Conservation (phyloP, 1,140 invertebrate species). For the Panonychus citri region DNA sequence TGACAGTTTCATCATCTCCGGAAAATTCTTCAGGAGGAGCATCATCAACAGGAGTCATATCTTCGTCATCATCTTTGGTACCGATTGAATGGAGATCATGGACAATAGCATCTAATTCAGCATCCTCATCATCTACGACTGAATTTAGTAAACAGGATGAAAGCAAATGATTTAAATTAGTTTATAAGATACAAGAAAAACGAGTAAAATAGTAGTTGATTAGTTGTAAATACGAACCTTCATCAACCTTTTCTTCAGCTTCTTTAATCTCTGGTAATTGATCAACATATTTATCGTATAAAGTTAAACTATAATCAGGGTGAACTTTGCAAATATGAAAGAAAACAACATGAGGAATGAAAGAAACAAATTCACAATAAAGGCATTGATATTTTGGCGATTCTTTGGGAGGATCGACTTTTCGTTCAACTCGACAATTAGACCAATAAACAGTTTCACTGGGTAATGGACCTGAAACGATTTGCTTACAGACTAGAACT, state of each 20-base stretch:
- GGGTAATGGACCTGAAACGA: background rate
- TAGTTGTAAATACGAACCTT: background rate
- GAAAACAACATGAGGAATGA: background rate
- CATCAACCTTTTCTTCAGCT: background rate
- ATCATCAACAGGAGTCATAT: background rate
- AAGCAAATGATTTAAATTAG: background rate
- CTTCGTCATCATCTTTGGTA: background rate
- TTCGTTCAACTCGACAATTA: background rate
- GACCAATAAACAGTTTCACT: background rate
- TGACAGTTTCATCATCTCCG: no score
- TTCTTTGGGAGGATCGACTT: background rate
- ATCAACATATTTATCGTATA: background rate
- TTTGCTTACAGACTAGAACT: background rate
- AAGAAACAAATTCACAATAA: background rate
- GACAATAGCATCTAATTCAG: background rate
- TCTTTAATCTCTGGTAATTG: background rate
- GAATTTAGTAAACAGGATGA: background rate
- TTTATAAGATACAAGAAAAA: background rate
- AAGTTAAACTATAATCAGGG: background rate
- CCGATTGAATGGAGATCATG: background rate
- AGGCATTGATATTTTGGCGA: background rate
- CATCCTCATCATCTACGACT: background rate
- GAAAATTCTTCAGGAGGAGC: background rate
- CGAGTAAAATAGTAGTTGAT: no score
- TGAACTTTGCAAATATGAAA: background rate